These are phyloP conservation scores for Unio pictorum DNA, from an alignment of 2,888 invertebrate species.

Conservation along the genomic window DNA sequence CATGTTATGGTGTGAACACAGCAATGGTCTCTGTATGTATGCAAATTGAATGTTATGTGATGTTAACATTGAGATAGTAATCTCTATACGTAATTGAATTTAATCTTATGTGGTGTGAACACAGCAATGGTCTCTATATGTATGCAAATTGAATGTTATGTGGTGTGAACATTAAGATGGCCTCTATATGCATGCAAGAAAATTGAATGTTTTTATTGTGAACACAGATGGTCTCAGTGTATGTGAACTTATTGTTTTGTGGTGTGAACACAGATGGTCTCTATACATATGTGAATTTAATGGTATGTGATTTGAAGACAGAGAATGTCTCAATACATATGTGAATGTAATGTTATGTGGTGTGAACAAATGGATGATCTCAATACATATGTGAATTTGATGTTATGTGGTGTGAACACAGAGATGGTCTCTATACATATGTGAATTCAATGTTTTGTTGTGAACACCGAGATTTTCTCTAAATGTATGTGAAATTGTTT, in stretches of 20 bases:
- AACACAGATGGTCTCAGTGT: slow-evolving; percentile 17
- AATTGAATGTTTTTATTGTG: slow-evolving; percentile 6
- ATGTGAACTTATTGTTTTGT: background rate
- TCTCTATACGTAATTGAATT: slow-evolving; percentile 81
- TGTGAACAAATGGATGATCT: no score
- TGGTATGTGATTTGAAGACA: no score
- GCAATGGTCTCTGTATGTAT: no score
- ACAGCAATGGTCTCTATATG: slow-evolving; percentile 18
- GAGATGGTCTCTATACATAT: slow-evolving; percentile 5
- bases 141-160: background rate
- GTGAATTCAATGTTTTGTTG: background rate
- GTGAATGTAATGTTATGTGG: no score
- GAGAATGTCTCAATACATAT: no score
- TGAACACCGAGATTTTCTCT: slow-evolving; percentile 29
- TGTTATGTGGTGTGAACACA: slow-evolving; percentile 20
- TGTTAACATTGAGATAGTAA: slow-evolving; percentile 79
- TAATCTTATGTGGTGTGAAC: slow-evolving; percentile 21
- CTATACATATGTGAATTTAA: no score
- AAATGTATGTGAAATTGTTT: background rate
- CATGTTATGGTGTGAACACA: no score
- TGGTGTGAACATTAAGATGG: no score
- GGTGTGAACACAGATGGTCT: no score
- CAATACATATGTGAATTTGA: no score
- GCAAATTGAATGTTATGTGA: slow-evolving; percentile 65
- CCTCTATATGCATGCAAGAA: background rate